Conservation (phyloP, 2,113 vertebrate species). For the Clarias macrocephalus region DNA sequence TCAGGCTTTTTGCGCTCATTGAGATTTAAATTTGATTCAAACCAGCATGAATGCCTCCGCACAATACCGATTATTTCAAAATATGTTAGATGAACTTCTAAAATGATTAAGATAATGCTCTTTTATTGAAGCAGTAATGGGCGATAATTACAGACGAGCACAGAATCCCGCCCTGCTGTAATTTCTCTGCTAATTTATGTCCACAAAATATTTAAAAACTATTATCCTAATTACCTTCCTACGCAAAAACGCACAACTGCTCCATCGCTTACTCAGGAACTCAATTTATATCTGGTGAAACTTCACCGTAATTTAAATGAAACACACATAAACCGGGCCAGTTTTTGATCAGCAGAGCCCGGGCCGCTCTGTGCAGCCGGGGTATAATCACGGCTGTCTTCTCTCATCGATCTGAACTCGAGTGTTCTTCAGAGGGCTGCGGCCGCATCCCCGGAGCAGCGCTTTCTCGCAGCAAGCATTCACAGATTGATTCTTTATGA, state of each 20-base stretch:
- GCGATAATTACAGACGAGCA: conserved; percentile 22
- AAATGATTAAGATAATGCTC: conserved; percentile 30
- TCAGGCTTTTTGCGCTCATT: background rate
- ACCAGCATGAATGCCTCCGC: background rate
- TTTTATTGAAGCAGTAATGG: conserved; percentile 7
- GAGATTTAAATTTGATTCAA: conserved; percentile 26
- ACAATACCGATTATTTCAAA: conserved; percentile 21
- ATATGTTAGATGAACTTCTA: conserved; percentile 19
- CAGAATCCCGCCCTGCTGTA: conserved; percentile 5
- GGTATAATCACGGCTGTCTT: conserved; percentile 44
- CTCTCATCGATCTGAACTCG: conserved; percentile 40
- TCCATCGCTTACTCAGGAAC: background rate
- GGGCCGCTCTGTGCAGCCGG: conserved; percentile 16
- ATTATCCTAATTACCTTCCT: conserved; percentile 33
- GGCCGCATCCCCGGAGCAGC: background rate
- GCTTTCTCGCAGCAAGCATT: background rate
- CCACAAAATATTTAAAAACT: background rate
- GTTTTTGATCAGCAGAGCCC: background rate
- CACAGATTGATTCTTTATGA: conserved; percentile 27
- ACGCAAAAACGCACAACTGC: background rate
- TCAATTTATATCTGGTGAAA: background rate
- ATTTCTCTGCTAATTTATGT: conserved; percentile 15
- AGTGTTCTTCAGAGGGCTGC: conserved; percentile 31
- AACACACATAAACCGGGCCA: background rate
- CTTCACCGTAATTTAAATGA: no score